Conservation (phyloP, 2,113 vertebrate genomes). For the Planiliza haematocheilus region DNA sequence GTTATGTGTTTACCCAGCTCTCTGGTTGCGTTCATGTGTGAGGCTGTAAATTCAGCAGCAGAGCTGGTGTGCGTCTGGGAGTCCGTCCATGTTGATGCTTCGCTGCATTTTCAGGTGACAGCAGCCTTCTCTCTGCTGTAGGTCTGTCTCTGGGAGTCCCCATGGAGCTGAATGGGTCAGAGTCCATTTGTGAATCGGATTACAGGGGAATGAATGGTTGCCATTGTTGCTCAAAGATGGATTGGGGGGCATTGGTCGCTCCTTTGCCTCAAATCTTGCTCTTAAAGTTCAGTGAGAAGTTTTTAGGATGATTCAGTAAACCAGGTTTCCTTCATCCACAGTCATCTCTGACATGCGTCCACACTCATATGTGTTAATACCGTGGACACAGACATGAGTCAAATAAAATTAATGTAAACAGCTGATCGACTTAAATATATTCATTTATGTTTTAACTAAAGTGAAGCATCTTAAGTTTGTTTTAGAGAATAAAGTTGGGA, state of each 20-base stretch:
- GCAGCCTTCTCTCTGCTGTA: conserved; percentile 26
- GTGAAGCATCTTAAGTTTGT: no score
- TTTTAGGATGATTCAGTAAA: conserved; percentile 25
- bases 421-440: not conserved
- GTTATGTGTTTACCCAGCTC: not conserved
- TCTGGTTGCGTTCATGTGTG: conserved; percentile 17
- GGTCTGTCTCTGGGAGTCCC: conserved; percentile 40
- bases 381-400: no score
- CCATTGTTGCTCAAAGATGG: conserved; percentile 70
- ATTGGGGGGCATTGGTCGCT: conserved; percentile 49
- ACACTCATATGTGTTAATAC: not conserved
- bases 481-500: no score
- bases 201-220: conserved; percentile 67
- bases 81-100: not conserved
- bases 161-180: conserved; percentile 58
- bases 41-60: conserved; percentile 6
- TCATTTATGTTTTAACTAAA: not conserved
- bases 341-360: not conserved
- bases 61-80: conserved; percentile 2
- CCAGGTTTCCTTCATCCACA: not conserved
- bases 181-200: conserved; percentile 74
- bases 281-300: not conserved
- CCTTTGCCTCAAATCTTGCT: conserved; percentile 21
- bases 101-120: conserved; percentile 25
- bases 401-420: not conserved